These are phyloP conservation scores for Pseudochirops cupreus DNA, from an alignment of 2,797 vertebrate species.

Conservation along the genomic window DNA sequence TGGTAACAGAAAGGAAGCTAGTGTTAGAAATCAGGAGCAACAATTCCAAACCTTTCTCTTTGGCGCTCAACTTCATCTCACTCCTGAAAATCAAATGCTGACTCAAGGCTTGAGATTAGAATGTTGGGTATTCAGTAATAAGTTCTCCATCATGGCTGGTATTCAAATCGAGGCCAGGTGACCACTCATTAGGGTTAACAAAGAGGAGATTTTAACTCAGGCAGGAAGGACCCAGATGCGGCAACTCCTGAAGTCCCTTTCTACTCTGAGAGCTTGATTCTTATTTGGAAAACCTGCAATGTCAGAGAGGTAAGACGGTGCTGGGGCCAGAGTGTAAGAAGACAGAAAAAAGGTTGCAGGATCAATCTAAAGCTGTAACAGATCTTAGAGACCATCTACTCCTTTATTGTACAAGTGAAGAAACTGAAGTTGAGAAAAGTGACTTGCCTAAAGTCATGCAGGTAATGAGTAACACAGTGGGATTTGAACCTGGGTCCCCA, in stretches of 20 bases:
- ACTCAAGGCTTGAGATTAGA: neutral
- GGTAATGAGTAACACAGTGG: neutral
- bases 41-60: neutral
- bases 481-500: neutral
- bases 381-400: neutral
- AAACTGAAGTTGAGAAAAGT: neutral
- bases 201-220: neutral
- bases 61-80: neutral
- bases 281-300: neutral
- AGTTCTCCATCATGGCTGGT: neutral
- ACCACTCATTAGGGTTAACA: neutral
- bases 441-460: neutral
- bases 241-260: neutral
- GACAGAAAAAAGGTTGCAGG: neutral
- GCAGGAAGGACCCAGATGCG: neutral
- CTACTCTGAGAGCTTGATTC: neutral
- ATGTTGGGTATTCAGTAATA: neutral
- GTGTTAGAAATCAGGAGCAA: neutral
- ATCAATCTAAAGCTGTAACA: neutral
- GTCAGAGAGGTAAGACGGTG: neutral
- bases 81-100: neutral
- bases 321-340: neutral
- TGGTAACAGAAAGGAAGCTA: neutral
- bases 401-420: neutral
- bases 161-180: neutral